Evolutionary conservation across 2,113 vertebrate genomes (phyloP), one percentile per base, ranked within the genome.

Genomic region (Maccullochella peelii): DNA sequence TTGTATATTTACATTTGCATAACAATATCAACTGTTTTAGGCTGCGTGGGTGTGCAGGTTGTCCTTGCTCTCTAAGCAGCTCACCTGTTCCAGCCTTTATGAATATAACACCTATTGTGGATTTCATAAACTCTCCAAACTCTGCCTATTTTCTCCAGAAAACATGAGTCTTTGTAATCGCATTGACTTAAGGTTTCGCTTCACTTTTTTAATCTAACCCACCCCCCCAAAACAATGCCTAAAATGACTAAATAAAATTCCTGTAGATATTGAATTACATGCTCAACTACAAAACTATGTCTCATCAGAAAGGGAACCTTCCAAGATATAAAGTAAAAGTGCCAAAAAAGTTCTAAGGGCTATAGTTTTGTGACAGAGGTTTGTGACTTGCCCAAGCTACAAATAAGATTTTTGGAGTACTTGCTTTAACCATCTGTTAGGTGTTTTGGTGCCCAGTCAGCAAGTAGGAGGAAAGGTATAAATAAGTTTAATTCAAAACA

Each of bases 1-100:
- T 79, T 66, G 58, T 40, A 65, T 67, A 33, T 65, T 62, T 1
- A 55, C 21, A 76, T 88, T 83, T 85, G 59, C 79, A 86, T 88
- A 77, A 83, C 70, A 79, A 79, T 67, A 71, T 83, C 47, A 83
- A 49, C 66, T 25, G 62, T 73, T 83, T 63, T 62, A 73, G 61
- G 44, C 61, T 30, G 50, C 52, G 78, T 82, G 63, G 82, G 74
- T 20, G 20, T 65, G 73, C 68, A 62, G 66, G 65, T 83, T 79
- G 33, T 25, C 47, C 49, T 52, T 57, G 30, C 40, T 75, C 42
- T 42, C 27, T 57, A 55, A 82, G 33, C n/a, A 20, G 65, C 23
- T 75, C 3, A 11, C 38, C 16, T 57, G 44, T 70, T 76, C 15
- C 23, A 58, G 70, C 40, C 44, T 55, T 33, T 27, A 49, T 71